Base-by-base conservation (phyloP, 2,888 invertebrate genomes). In the Xestia xanthographa region DNA sequence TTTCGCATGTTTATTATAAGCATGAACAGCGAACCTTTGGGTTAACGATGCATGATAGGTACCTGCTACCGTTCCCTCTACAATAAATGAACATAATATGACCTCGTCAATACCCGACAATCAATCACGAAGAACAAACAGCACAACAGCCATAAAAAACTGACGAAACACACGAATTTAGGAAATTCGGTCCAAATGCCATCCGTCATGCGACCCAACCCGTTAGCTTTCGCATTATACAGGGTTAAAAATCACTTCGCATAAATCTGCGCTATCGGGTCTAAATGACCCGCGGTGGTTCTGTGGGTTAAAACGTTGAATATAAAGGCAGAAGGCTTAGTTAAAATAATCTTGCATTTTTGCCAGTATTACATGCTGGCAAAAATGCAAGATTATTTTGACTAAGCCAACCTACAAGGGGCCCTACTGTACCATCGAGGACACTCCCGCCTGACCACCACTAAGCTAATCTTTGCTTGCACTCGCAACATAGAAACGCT, bases 241-340 rank as follows among this genome's bases (percentile, higher is more conserved):
- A 93, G 94, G 95, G 95, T 96, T 95, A 96, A 95, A 96, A 96
- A 96, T 96, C 93, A 94, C 94, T 94, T 90, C 91, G 91, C 94
- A 95, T 96, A 95, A 95, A 96, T 96, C 93, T 91, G 84, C 91
- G 94, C 93, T 96, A 95, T 95, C 95, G 92, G 92, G 92, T 87
- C 92, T 93, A 94, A 94, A 95, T 93, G 92, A 94, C 94, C 93
- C 90, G 90, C 90, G 91, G 93, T 90, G 83, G 88, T 91, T 92
- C 88, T 85, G 91, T 89, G 90, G 90, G 91, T 86, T 91, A 82
- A n/a, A 56, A 62, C 22, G n/a, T 38, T 29, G 14, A 43, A 45
- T 26, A 60, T 34, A 17, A 8, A 43, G 4, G 2, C 70, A 85
- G 83, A 85, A 83, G 79, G 68, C 1, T 26, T 17, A 85, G 5